Evolutionary conservation across 1,140 invertebrate species (phyloP).

Genomic region (Zaprionus gabonicus): DNA sequence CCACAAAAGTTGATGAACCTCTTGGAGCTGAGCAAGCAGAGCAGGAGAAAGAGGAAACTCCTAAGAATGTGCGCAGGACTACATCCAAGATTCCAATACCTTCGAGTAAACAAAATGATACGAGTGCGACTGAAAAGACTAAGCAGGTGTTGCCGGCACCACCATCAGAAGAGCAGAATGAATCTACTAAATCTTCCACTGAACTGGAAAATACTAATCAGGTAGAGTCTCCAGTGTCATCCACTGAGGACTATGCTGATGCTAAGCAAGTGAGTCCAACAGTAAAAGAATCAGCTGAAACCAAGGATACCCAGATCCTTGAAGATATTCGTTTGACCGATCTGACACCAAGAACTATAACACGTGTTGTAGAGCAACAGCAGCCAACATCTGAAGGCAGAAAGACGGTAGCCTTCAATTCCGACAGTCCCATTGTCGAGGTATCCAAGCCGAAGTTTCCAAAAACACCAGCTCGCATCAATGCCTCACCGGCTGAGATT

Average conservation of each 20-base stretch:
- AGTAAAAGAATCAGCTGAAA: neutral
- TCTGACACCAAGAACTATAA: conserved; percentile 4
- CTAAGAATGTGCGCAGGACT: neutral
- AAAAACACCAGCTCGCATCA: conserved; percentile 64
- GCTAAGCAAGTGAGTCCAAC: neutral
- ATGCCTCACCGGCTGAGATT: neutral
- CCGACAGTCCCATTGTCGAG: neutral
- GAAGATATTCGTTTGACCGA: neutral
- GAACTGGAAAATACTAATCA: neutral
- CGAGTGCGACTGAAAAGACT: neutral
- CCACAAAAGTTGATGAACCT: neutral
- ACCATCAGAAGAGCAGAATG: neutral
- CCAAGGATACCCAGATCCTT: neutral
- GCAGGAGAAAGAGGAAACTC: neutral
- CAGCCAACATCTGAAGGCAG: neutral
- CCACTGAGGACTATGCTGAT: neutral
- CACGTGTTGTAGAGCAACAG: neutral
- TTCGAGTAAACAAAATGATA: neutral
- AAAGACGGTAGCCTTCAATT: conserved; percentile 50
- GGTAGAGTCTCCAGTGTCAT: neutral
- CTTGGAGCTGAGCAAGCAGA: neutral
- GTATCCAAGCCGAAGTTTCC: conserved; percentile 53
- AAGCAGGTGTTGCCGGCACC: neutral
- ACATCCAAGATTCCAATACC: neutral
- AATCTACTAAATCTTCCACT: neutral